Evolutionary conservation across 2,797 vertebrate genomes (phyloP), one percentile per base, ranked within the genome.

Genomic region (Pangasius larnaudii): DNA sequence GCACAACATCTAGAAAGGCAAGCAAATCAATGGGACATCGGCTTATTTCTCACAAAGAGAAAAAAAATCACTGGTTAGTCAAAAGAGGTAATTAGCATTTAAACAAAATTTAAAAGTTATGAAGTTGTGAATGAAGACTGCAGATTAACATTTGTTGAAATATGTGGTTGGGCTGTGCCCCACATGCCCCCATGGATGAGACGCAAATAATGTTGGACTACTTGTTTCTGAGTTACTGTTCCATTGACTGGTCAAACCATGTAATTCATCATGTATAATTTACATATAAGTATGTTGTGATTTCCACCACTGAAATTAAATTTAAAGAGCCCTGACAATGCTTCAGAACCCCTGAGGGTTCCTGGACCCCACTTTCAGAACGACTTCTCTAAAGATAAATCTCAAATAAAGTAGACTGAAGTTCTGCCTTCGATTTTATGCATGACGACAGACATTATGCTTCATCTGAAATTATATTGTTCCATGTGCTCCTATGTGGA

Each of bases 401-500:
- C 39, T 58, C 0, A 63, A 81, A n/a, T 61, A 16, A 81, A 63
- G 27, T 58, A 67, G 59, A 88, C 16, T 27, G 22, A 63, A 78
- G 33, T 58, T 65, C 88, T 63, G 80, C 30, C 22, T 18, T 69
- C 81, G 86, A 89, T 87, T 72, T 75, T 77, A 88, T 36, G 75
- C 56, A 24, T 56, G 30, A 83, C 53, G 11, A 39, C 83, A 27
- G 67, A 65, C 42, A 59, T 56, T 30, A 80, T 13, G 77, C 39
- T 75, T 63, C 75, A 88, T 72, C 75, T 63, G 58, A 86, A 86
- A 81, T 84, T 58, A 58, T 36, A 65, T 77, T n/a, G 65, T 53
- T 51, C 46, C 30, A 33, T 86, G 72, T 61, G 86, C 74, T 81
- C 42, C n/a, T 53, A 65, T 72, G 82, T 88, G 79, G 79, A 90